phyloP scores from a whole-genome alignment of 1,140 invertebrate genomes.

The Kradibia gibbosae region DNA sequence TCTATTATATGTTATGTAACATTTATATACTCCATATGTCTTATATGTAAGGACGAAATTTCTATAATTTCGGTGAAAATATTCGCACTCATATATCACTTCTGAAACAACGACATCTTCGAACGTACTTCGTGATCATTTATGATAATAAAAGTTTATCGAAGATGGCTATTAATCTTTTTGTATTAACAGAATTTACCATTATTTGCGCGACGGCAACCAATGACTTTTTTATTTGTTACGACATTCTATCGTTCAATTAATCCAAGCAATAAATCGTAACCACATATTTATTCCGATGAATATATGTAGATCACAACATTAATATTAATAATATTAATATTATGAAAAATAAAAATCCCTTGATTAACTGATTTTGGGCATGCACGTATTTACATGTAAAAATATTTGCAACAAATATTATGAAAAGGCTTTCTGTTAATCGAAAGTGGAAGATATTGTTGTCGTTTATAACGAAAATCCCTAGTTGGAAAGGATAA shows the following conservation, averaged over 20 bases:
- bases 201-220: neutral
- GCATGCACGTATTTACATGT: too few relatives aligned
- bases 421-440: too few relatives aligned
- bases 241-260: slow-evolving; percentile 7
- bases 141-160: slow-evolving; percentile 45
- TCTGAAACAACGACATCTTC: neutral
- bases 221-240: slow-evolving; percentile 25
- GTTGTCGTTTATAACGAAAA: too few relatives aligned
- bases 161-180: slow-evolving; percentile 25
- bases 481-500: too few relatives aligned
- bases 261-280: slow-evolving; percentile 22
- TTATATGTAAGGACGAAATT: neutral
- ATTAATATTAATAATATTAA: too few relatives aligned
- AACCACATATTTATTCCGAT: neutral
- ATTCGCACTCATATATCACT: neutral
- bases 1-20: too few relatives aligned
- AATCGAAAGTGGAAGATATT: too few relatives aligned
- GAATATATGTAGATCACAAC: neutral
- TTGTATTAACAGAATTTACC: neutral
- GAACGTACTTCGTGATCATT: neutral
- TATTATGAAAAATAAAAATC: too few relatives aligned
- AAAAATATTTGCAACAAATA: too few relatives aligned
- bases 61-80: neutral
- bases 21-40: neutral
- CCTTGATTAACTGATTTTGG: too few relatives aligned